Evolutionary conservation across 2,113 vertebrate genomes (phyloP).

Genomic region (Heterotilapia buettikoferi): DNA sequence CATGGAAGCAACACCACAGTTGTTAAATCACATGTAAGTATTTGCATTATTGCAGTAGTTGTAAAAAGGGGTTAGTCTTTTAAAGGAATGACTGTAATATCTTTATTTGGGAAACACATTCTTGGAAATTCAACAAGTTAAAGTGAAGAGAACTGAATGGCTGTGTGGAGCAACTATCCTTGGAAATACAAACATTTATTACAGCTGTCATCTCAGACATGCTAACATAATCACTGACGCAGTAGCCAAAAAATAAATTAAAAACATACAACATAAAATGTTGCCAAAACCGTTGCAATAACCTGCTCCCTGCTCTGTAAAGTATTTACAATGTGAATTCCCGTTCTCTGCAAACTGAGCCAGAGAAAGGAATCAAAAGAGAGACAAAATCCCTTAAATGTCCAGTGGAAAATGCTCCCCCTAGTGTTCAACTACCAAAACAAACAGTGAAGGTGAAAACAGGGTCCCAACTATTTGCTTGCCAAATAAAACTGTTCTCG

Average conservation of each 20-base stretch:
- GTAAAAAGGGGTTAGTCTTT: neutral
- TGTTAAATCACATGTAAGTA: accelerated
- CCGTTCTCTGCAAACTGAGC: neutral
- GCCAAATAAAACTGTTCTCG: accelerated
- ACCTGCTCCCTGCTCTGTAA: neutral
- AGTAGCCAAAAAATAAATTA: neutral
- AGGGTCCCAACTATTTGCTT: neutral
- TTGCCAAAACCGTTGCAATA: neutral
- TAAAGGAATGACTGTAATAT: neutral
- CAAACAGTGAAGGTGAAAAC: neutral
- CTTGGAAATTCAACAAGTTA: neutral
- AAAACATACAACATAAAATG: neutral
- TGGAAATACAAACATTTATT: neutral
- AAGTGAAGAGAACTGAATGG: neutral
- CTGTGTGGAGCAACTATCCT: neutral
- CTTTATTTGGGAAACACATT: neutral
- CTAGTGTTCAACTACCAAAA: neutral
- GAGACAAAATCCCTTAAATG: neutral
- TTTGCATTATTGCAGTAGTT: neutral
- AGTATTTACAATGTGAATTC: accelerated
- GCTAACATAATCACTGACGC: neutral
- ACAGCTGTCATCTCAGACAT: neutral
- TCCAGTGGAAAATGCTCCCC: neutral
- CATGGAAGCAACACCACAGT: neutral
- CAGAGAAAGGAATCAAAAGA: neutral